Evolutionary conservation across 2,888 invertebrate species (phyloP), one percentile per base, ranked within the genome.

Genomic region (Scaptodrosophila latifasciaeformis): DNA sequence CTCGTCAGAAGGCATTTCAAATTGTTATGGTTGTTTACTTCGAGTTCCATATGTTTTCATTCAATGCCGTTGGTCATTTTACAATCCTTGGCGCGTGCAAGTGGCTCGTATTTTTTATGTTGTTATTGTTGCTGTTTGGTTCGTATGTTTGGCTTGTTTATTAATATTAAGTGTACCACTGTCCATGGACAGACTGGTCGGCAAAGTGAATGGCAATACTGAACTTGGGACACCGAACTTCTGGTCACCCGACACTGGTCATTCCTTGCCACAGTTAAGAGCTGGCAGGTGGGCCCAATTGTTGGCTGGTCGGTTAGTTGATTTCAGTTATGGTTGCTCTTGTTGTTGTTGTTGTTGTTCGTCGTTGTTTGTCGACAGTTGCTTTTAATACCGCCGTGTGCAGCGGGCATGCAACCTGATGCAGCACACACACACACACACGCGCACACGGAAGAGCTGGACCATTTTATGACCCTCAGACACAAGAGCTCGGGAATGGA

Each of bases 131-230:
- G 37, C 10, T 30, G 21, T 40, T 10, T 27, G 27, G 19, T n/a
- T 10, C 19, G 17, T 24, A 46, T 29, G 10, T 10, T 29, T 31
- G 10, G 69, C 66, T 69, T 72, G 77, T 74, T 79, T 74, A 74
- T 74, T 74, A 74, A 79, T 65, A 74, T 72, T 68, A 74, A 79
- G 80, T 76, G 66, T 24, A 7, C n/a, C n/a, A n/a, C n/a, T n/a
- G n/a, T n/a, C 62, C 56, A 45, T 52, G 59, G 71, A 57, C 60
- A n/a, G 15, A 59, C 52, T 34, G 59, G 47, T 27, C 49, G 52
- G 17, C 7, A 31, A 15, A 1, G 43, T 13, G 62, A 46, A 12
- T 9, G 6, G 12, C 34, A n/a, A 34, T 12, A 34, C 12, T n/a
- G n/a, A n/a, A n/a, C n/a, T n/a, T n/a, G n/a, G n/a, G n/a, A 34